Percentiles rank a stretch among this genome's conserved stretches.
Evolutionary conservation across 2,797 vertebrate genomes (phyloP).

Genomic region (Sebastes wilsoni): DNA sequence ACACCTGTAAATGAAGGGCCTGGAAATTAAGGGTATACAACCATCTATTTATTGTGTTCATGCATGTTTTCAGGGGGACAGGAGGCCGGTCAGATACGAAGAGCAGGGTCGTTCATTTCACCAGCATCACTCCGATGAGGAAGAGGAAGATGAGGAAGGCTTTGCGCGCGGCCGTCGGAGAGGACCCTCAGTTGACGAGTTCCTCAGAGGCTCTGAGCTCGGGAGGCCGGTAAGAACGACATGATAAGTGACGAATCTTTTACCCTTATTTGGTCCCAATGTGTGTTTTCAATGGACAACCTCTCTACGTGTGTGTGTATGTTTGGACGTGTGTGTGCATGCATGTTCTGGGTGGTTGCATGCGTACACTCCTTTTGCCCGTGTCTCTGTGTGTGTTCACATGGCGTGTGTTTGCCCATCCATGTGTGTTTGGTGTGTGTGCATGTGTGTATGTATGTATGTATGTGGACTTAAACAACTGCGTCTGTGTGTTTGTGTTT

Average conservation of each 20-base stretch:
- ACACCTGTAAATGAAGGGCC: not conserved
- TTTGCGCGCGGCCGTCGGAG: slow-evolving; percentile 85
- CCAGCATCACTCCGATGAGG: slow-evolving; percentile 91
- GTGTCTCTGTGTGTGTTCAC: slow-evolving; percentile 31
- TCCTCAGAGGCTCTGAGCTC: slow-evolving; percentile 93
- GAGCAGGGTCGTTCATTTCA: slow-evolving; percentile 85
- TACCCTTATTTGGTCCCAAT: not conserved
- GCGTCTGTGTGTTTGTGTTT: slow-evolving; percentile 75
- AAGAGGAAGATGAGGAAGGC: slow-evolving; percentile 89
- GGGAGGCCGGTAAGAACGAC: slow-evolving; percentile 89
- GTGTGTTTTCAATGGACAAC: slow-evolving; percentile 28
- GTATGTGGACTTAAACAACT: slow-evolving; percentile 74
- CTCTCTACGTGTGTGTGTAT: slow-evolving; percentile 27
- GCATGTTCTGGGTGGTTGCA: slow-evolving; percentile 59
- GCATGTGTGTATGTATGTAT: slow-evolving; percentile 16
- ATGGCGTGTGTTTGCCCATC: slow-evolving; percentile 41
- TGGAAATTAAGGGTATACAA: not conserved
- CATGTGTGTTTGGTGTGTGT: slow-evolving; percentile 38
- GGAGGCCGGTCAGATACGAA: slow-evolving; percentile 81
- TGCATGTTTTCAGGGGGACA: slow-evolving; percentile 83
- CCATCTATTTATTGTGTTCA: not conserved
- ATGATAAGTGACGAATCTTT: not conserved
- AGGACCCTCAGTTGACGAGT: slow-evolving; percentile 94
- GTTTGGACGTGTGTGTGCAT: slow-evolving; percentile 20
- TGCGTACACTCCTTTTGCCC: slow-evolving; percentile 49